phyloP scores from a whole-genome alignment of 2,797 vertebrate species.

The Pseudochromis fuscus region DNA sequence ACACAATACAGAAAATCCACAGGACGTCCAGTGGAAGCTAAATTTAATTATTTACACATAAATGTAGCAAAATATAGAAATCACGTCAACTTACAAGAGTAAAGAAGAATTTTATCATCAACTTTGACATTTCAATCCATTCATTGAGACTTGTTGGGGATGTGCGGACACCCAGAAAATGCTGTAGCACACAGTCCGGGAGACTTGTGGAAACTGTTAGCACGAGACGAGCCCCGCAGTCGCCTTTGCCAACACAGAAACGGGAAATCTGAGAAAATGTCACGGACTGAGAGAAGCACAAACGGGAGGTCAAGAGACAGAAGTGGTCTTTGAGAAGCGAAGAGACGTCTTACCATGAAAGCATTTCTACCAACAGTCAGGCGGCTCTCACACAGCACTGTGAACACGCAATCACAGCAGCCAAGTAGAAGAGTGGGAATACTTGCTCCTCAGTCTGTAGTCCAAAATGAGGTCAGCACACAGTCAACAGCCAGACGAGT shows the following conservation, averaged over 20 bases:
- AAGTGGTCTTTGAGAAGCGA: conserved; percentile 28
- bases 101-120: neutral
- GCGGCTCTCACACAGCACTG: conserved; percentile 61
- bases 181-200: neutral
- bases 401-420: conserved; percentile 58
- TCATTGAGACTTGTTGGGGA: conserved; percentile 2
- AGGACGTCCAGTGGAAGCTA: neutral
- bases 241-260: conserved; percentile 13
- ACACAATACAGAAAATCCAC: conserved; percentile 25
- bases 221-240: conserved; percentile 5
- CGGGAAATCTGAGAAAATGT: conserved; percentile 20
- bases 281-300: conserved; percentile 16
- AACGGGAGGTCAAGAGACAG: conserved; percentile 43
- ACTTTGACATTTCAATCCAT: neutral
- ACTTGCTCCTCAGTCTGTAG: conserved; percentile 52
- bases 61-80: neutral
- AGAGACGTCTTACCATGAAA: conserved; percentile 73
- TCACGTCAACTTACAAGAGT: neutral
- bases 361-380: conserved; percentile 60
- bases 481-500: conserved; percentile 63
- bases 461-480: conserved; percentile 65
- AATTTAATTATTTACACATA: neutral
- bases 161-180: neutral
- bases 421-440: conserved; percentile 57
- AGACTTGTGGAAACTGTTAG: conserved; percentile 10